Conservation (phyloP, 1,140 invertebrate genomes). For the Periplaneta americana region DNA sequence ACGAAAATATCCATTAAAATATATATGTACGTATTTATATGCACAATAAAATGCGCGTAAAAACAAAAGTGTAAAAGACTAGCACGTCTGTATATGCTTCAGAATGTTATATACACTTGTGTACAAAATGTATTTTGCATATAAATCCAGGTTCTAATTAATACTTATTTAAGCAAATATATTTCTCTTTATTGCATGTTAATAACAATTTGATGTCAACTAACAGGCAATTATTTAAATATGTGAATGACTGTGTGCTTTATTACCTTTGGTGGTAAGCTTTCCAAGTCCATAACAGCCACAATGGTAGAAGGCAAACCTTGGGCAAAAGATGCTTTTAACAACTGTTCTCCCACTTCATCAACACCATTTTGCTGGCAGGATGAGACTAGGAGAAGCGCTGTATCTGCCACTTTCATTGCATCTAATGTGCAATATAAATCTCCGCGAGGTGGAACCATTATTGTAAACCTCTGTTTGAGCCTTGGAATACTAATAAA, state of each 20-base stretch:
- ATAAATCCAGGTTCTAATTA: background rate
- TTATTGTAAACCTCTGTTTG: constrained; percentile 78
- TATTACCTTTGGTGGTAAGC: constrained; percentile 51
- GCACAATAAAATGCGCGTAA: too few relatives aligned
- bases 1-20: too few relatives aligned
- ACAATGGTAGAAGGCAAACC: constrained; percentile 76
- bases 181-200: background rate
- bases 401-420: constrained; percentile 77
- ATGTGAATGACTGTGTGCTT: too few relatives aligned
- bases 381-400: constrained; percentile 67
- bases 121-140: background rate
- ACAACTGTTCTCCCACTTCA: constrained; percentile 66
- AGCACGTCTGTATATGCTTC: background rate
- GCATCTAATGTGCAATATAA: constrained; percentile 73
- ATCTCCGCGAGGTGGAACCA: constrained; percentile 62
- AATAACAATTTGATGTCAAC: too few relatives aligned
- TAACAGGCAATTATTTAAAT: too few relatives aligned
- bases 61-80: too few relatives aligned
- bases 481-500: constrained; percentile 66
- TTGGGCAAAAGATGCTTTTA: constrained; percentile 70
- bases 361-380: constrained; percentile 57
- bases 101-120: background rate
- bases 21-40: too few relatives aligned
- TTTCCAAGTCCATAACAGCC: constrained; percentile 69
- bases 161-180: background rate